Base-by-base conservation (phyloP, 2,888 invertebrate genomes). In the Coelopa pilipes region DNA sequence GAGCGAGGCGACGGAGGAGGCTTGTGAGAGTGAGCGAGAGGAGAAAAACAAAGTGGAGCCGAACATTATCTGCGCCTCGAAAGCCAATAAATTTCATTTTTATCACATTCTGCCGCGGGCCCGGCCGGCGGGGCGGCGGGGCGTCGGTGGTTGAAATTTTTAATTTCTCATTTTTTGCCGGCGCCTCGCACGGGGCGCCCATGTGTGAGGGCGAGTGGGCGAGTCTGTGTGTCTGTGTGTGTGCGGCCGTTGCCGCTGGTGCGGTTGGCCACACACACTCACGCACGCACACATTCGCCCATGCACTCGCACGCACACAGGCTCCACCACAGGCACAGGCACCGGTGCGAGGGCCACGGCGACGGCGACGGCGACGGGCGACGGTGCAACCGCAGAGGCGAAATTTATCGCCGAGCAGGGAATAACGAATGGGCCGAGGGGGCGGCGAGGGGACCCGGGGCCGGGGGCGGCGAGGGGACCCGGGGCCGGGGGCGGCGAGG, bases 31-130 rank as follows among this genome's bases (percentile, higher is more conserved):
- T 4, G 34, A 34, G 34, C 34, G 34, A 34, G 34, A 34, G 34
- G 7, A 7, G 34, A 7, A 34, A 34, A 34, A 50, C 53, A 15
- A 45, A 66, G 59, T 46, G 17, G 19, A 59, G 46, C 66, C 57
- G 19, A 21, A 73, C 63, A 73, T 73, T 73, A 69, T 73, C 73
- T 69, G 50, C 68, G 50, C 73, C 67, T 69, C 73, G 45, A 73
- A 73, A 68, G 62, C 68, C 73, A 73, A 73, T 73, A 73, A 73
- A 73, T 73, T 73, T 69, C 55, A 63, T 73, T 73, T 73, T 73
- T 73, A 73, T 73, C 73, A 69, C 73, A 69, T 68, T 73, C 63
- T 50, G 67, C 73, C 66, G 34, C 45, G 49, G 59, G 68, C 4
- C 34, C 59, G 59, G 34, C 50, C 11, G 0, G 34, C 10, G 1